Base-by-base conservation (phyloP, 2,113 vertebrate species). In the Indicator maculatus region DNA sequence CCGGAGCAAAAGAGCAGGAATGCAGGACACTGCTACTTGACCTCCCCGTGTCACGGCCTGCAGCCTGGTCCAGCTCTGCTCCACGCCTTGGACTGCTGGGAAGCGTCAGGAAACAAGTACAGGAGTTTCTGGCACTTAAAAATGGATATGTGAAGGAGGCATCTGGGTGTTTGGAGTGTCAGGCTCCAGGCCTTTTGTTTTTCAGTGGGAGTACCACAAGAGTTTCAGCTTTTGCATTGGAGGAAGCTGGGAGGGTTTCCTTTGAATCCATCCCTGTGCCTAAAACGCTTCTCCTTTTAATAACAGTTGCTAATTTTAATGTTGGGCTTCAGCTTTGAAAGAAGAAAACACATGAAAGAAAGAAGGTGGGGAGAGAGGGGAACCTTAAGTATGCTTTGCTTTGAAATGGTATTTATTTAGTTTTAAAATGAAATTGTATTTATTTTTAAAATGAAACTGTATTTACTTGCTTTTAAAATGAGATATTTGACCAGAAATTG, bases 261-360 rank as follows among this genome's bases (percentile, higher is more conserved):
- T 93, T 95, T 83, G 90, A 45, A 95, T 91, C 83, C 64, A 3
- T 93, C 80, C 7, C 3, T 60, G 4, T 44, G 76, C 55, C 60
- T 80, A 31, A 88, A 85, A 77, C 75, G 84, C 76, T 63, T 93
- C 64, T 83, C 73, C 89, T 91, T 95, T 88, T 95, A 95, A 96
- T 95, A 94, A 78, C 95, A 94, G 90, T 75, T 95, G 89, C 95
- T 96, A 95, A 95, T 93, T 94, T 95, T 90, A 95, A 85, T 93
- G 93, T 52, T 73, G 89, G 87, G 67, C 77, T 86, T 63, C 86
- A 75, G 91, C 88, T 94, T 89, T 95, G 92, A 94, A 69, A 93
- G 45, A 12, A 89, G 96, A 86, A 95, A 95, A 96, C 82, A 95
- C 91, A 95, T 95, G 89, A 96, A 96, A 97, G 95, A 78, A 88